A percentile compares a stretch with the other conserved stretches of the same genome.
Evolutionary conservation across 2,888 invertebrate genomes (phyloP).

Genomic region (Dorcus parallelipipedus): DNA sequence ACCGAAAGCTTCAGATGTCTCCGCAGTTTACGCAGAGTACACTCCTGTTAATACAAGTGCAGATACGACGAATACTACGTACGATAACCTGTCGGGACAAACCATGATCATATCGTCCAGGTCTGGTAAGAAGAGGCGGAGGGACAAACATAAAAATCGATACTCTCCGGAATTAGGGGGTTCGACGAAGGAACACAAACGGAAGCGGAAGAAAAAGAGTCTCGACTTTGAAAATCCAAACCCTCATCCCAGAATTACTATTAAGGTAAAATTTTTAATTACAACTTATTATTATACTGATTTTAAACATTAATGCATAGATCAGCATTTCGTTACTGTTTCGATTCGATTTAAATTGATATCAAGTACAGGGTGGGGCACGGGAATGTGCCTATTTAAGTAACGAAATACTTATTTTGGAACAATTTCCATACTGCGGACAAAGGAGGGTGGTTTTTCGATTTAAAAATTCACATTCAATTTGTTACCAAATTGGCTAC

Average conservation of each 20-base stretch:
- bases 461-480: no score
- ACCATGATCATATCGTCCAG: conserved; percentile 43
- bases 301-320: no score
- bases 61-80: conserved; percentile 4
- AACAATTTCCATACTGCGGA: no score
- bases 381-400: no score
- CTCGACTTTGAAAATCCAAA: conserved; percentile 58
- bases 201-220: conserved; percentile 77
- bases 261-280: conserved; percentile 58
- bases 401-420: no score
- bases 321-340: no score
- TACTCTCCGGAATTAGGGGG: conserved; percentile 69
- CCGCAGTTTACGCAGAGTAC: not conserved
- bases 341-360: no score
- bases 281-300: not conserved
- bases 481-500: no score
- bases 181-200: conserved; percentile 71
- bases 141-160: conserved; percentile 73
- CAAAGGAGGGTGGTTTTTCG: no score
- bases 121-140: conserved; percentile 65
- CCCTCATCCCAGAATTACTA: conserved; percentile 74
- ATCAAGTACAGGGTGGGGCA: no score
- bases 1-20: conserved; percentile 4
- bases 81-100: conserved; percentile 23
- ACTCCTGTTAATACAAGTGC: not conserved